These are phyloP conservation scores for Hippopotamyrus pictus DNA, from an alignment of 2,797 vertebrate species.

Conservation along the genomic window DNA sequence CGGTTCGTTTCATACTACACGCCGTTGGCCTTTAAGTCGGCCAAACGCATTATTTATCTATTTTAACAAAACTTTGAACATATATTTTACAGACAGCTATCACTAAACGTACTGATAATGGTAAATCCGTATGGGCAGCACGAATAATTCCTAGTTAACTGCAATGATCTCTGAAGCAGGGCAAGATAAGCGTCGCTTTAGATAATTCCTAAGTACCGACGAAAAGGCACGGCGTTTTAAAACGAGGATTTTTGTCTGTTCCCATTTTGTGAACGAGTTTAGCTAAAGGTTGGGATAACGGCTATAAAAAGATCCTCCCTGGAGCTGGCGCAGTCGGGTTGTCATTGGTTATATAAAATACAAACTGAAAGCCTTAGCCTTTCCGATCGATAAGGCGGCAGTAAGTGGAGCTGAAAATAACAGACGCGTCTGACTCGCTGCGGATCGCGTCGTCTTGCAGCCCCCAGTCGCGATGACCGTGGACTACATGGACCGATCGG, in stretches of 20 bases:
- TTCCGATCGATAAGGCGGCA: conserved; percentile 57
- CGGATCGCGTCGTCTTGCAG: conserved; percentile 26
- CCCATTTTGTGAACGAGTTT: conserved; percentile 8
- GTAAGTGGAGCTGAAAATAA: conserved; percentile 61
- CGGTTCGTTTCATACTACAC: not conserved
- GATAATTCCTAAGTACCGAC: conserved; percentile 17
- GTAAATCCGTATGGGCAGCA: conserved; percentile 33
- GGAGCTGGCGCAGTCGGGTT: conserved; percentile 21
- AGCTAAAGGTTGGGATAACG: conserved; percentile 19
- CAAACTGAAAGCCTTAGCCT: conserved; percentile 54
- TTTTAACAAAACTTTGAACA: not conserved
- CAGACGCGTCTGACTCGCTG: conserved; percentile 38
- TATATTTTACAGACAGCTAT: conserved; percentile 28
- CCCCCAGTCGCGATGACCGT: conserved; percentile 14
- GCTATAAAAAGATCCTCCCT: conserved; percentile 19
- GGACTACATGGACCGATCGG: conserved; percentile 8
- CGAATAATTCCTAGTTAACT: conserved; percentile 35
- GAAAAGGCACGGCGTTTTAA: not conserved
- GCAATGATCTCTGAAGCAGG: conserved; percentile 13
- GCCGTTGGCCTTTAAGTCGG: not conserved
- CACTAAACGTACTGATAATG: conserved; percentile 49
- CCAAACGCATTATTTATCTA: not conserved
- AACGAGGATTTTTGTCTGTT: conserved; percentile 8
- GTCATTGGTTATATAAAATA: conserved; percentile 31
- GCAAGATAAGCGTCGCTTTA: conserved; percentile 17